Conservation (phyloP, 2,797 vertebrate genomes). For the Peromyscus melanophrys region DNA sequence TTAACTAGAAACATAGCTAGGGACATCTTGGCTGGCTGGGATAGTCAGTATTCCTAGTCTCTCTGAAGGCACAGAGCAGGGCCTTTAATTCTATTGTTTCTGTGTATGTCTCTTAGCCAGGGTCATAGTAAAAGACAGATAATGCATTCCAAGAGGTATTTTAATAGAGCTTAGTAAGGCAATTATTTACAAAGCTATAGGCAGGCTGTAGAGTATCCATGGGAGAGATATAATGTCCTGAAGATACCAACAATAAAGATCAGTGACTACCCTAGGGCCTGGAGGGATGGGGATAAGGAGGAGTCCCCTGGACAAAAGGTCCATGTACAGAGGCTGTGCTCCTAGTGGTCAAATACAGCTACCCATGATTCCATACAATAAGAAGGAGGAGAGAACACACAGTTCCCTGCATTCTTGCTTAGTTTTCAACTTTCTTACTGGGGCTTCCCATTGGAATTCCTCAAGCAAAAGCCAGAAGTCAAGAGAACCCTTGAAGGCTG, state of each 20-base stretch:
- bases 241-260: background rate
- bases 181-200: slow-evolving; percentile 16
- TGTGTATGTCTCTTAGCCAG: background rate
- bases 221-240: background rate
- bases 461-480: background rate
- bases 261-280: background rate
- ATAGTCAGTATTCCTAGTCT: background rate
- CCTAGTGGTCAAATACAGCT: background rate
- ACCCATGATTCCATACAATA: background rate
- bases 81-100: background rate
- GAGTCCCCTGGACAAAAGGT: background rate
- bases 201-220: background rate
- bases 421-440: background rate
- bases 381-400: background rate
- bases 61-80: background rate
- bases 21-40: background rate
- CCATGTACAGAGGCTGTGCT: background rate
- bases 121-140: background rate
- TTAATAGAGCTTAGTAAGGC: background rate
- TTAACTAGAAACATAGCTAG: background rate
- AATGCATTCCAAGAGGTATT: background rate
- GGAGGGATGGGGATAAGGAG: background rate
- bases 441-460: background rate
- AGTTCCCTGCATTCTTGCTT: background rate
- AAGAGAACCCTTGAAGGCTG: background rate